Base-by-base conservation (phyloP, 2,888 invertebrate genomes). In the Gerosis bhagava region DNA sequence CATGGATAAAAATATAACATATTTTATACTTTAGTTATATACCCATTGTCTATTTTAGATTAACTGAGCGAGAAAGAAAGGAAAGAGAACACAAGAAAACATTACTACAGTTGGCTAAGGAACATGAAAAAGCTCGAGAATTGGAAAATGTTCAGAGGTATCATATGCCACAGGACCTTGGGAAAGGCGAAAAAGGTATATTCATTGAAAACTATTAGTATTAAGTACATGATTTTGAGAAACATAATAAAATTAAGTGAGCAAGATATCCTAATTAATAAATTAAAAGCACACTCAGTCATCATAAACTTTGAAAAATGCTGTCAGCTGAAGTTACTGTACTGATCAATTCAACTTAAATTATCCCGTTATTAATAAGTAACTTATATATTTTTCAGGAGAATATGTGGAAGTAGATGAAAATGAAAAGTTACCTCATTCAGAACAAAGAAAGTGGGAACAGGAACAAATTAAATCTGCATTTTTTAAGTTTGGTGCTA, bases 391-490 rank as follows among this genome's bases (percentile, higher is more conserved):
- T n/a, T 16, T 77, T 70, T 59, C 73, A 87, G 92, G 92, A 42
- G 93, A 94, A 65, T 96, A 96, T 79, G 90, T 95, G 52, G 96
- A 97, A 86, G 93, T 95, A 19, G 96, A 97, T 79, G 96, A 96
- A 60, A 90, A 93, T 57, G 98, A 98, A 73, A 94, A 93, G 63
- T 88, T 94, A 52, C 95, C 95, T 0, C 94, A 95, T 69, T 95
- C 95, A 0, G 96, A 96, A 62, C 96, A 96, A 79, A 93, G 94
- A 61, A 97, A 97, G 89, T 99, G 99, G 99, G 99, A 99, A 79
- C 96, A 98, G 50, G 98, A 98, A 72, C 97, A 98, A 78, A 94
- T 99, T 86, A 94, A 95, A 39, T 96, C 96, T 3, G 98, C 98
- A 2, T 93, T 96, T 43, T 96, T 97, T 70, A 94, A 94, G 65